Evolutionary conservation across 2,797 vertebrate species (phyloP).

Genomic region (Salarias fasciatus): DNA sequence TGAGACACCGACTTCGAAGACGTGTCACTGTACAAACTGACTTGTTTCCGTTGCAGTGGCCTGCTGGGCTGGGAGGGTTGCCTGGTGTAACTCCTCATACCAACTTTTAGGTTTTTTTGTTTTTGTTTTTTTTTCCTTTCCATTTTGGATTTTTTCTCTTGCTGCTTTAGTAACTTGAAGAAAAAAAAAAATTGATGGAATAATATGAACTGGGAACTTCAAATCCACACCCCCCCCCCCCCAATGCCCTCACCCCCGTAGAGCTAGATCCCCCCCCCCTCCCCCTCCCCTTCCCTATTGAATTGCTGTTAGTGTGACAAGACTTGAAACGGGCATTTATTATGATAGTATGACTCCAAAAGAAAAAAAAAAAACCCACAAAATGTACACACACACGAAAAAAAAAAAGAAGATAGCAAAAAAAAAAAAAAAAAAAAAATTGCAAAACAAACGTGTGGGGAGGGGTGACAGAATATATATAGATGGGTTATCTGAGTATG

Average conservation of each 20-base stretch:
- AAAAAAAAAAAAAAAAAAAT: slow-evolving; percentile 60
- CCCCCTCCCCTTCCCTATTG: slow-evolving; percentile 87
- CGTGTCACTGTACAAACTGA: slow-evolving; percentile 89
- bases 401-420: slow-evolving; percentile 64
- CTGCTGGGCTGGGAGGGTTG: slow-evolving; percentile 84
- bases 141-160: slow-evolving; percentile 68
- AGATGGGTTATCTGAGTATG: slow-evolving; percentile 93
- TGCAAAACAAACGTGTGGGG: slow-evolving; percentile 64
- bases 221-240: slow-evolving; percentile 80
- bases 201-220: slow-evolving; percentile 75
- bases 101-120: slow-evolving; percentile 75
- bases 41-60: slow-evolving; percentile 87
- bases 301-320: slow-evolving; percentile 97
- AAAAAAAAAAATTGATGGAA: slow-evolving; percentile 79
- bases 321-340: slow-evolving; percentile 97
- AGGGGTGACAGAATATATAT: slow-evolving; percentile 73
- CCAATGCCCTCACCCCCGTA: slow-evolving; percentile 86
- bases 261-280: slow-evolving; percentile 89
- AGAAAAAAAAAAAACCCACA: slow-evolving; percentile 53
- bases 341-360: slow-evolving; percentile 87
- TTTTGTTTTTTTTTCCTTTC: slow-evolving; percentile 69
- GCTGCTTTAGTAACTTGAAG: slow-evolving; percentile 86
- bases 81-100: slow-evolving; percentile 92
- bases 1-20: slow-evolving; percentile 81
- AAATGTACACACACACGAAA: slow-evolving; percentile 52